phyloP scores from a whole-genome alignment of 2,113 vertebrate species.

The Megatriorchis doriae region DNA sequence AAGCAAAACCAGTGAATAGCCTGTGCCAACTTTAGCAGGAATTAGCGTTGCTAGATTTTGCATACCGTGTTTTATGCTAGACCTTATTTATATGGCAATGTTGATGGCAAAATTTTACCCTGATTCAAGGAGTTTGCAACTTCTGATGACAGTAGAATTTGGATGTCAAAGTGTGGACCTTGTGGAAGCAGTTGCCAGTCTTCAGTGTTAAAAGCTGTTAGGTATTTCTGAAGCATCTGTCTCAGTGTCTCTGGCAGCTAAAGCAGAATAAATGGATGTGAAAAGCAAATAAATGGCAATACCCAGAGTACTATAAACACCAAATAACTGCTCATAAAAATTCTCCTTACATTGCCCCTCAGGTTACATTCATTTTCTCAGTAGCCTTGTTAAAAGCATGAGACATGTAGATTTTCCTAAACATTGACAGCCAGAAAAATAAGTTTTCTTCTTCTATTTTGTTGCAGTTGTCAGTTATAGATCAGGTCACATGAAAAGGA shows the following conservation, averaged over 20 bases:
- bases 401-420: neutral
- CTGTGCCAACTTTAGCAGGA: neutral
- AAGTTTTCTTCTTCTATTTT: neutral
- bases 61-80: neutral
- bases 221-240: neutral
- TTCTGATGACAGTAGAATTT: neutral
- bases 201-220: neutral
- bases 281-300: conserved; percentile 15
- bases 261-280: conserved; percentile 3
- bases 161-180: neutral
- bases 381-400: neutral
- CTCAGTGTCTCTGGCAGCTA: neutral
- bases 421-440: neutral
- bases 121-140: neutral
- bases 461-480: neutral
- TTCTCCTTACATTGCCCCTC: neutral
- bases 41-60: neutral
- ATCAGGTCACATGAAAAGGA: neutral
- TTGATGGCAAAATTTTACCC: neutral
- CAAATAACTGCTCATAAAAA: conserved; percentile 26
- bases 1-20: neutral
- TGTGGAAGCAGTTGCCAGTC: neutral
- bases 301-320: conserved; percentile 16
- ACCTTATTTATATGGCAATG: neutral
- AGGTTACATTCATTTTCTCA: conserved; percentile 8